Base-by-base conservation (phyloP, 2,113 vertebrate genomes). In the Tragelaphus buxtoni region DNA sequence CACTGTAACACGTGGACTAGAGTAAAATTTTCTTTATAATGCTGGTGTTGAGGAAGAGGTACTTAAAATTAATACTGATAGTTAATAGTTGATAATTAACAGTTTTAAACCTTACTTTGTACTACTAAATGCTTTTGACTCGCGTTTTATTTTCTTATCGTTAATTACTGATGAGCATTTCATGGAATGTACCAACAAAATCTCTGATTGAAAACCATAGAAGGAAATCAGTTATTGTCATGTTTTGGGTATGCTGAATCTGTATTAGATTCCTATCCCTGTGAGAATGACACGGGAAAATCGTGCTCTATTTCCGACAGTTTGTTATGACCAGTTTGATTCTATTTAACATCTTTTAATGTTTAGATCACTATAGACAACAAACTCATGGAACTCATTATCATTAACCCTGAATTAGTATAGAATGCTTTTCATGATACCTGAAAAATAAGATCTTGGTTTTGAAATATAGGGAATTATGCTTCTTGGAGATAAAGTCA, bases 21-120 rank as follows among this genome's bases (percentile, higher is more conserved):
- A 74, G 42, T 22, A 83, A 79, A 83, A 83, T 63, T 90, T 96
- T 77, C 42, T 94, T 49, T 53, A 90, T 93, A 69, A 92, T 74
- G 35, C 13, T 86, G 18, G 24, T 82, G 24, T 79, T 10, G 82
- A 49, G 58, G 55, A 93, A 74, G 56, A 91, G 9, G 6, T 91
- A 35, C 30, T 3, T 11, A 69, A 53, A 45, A 85, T 45, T 47
- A n/a, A 83, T n/a, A 80, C 13, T 45, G 32, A 35, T 22, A 5
- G 17, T 74, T 85, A 92, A 53, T 4, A 90, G 42, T 20, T 80
- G 24, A 80, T 47, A 7, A 22, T 74, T 77, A 90, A 47, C 5
- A 88, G 42, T 26, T 80, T 77, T 81, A 91, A 16, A 58, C 12
- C 39, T 83, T 56, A 90, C 51, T 65, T 85, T 89, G 45, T 74